Evolutionary conservation across 1,140 invertebrate species (phyloP).

Genomic region (Leguminivora glycinivorella): DNA sequence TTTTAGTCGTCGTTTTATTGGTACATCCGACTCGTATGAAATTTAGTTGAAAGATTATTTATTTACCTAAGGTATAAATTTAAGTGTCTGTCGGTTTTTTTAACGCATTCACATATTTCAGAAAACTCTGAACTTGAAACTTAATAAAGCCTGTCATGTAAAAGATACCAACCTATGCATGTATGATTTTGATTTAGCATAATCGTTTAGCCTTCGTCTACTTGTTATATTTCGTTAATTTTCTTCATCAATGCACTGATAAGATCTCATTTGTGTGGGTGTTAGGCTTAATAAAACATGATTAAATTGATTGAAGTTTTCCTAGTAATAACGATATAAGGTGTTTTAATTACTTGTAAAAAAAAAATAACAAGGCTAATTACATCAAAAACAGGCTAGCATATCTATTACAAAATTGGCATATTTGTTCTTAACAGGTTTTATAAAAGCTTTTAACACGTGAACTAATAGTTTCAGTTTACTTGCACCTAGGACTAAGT

Average conservation of each 20-base stretch:
- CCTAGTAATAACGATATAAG: background rate
- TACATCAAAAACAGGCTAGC: background rate
- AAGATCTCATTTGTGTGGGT: constrained; percentile 8
- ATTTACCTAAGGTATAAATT: no score
- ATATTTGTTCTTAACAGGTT: background rate
- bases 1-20: no score
- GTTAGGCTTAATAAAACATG: constrained; percentile 13
- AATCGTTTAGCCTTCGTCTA: constrained; percentile 14
- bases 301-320: background rate
- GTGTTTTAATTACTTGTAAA: background rate
- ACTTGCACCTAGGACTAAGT: constrained; percentile 27
- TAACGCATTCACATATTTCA: no score
- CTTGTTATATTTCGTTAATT: constrained; percentile 1
- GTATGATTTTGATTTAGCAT: background rate
- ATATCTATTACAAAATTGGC: background rate
- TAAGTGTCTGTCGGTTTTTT: no score
- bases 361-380: background rate
- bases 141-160: no score
- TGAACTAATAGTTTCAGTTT: constrained; percentile 16
- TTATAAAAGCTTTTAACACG: constrained; percentile 16
- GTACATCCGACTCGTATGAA: no score
- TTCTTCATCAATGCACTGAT: constrained; percentile 25
- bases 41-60: no score
- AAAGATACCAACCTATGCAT: background rate
- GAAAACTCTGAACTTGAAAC: no score